These are phyloP conservation scores for Mus spicilegus DNA, from an alignment of 2,113 vertebrate species.

Conservation along the genomic window DNA sequence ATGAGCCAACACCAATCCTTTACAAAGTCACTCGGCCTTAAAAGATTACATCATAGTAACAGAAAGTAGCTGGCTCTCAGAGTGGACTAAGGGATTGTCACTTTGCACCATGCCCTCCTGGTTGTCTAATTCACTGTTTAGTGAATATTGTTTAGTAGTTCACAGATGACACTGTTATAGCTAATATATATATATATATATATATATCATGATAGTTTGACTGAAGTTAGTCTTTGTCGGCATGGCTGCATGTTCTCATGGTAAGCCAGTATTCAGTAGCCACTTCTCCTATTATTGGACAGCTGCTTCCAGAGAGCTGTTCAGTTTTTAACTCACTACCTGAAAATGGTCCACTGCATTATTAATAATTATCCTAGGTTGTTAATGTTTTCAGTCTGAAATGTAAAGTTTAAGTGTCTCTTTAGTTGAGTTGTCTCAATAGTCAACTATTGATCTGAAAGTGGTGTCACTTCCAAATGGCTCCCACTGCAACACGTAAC, in stretches of 20 bases:
- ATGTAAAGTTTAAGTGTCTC: not conserved
- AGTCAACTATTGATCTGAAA: not conserved
- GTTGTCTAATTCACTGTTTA: not conserved
- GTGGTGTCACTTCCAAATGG: not conserved
- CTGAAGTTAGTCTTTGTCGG: not conserved
- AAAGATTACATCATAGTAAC: not conserved
- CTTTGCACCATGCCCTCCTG: not conserved
- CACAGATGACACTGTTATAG: not conserved
- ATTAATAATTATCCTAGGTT: not conserved
- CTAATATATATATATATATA: not conserved
- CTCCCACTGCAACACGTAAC: not conserved
- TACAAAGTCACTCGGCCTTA: not conserved
- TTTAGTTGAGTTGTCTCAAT: not conserved
- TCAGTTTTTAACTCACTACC: not conserved
- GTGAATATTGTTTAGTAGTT: not conserved
- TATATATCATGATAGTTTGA: not conserved
- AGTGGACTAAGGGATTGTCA: not conserved
- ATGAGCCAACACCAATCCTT: not conserved
- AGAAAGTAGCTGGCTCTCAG: not conserved
- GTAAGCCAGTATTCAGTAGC: not conserved
- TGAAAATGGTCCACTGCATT: not conserved
- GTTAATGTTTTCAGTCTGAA: conserved; percentile 21
- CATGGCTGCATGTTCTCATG: no score
- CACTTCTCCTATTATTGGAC: not conserved
- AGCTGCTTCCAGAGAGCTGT: not conserved